Base-by-base conservation (phyloP, 2,113 vertebrate species). In the human (Homo sapiens) region DNA sequence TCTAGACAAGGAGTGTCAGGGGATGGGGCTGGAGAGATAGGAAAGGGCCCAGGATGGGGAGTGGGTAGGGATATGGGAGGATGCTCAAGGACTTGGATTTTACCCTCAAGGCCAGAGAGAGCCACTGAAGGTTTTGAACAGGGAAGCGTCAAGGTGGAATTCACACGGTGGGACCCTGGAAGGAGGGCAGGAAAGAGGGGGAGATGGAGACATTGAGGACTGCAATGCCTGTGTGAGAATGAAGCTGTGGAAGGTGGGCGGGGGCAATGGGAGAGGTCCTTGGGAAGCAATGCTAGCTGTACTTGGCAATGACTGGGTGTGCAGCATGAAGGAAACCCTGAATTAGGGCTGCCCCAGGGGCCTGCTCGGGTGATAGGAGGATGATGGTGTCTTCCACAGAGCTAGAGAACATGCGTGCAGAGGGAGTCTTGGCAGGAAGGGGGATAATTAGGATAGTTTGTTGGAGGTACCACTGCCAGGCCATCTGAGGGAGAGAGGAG, bases 191-290 rank as follows among this genome's bases (percentile, higher is more conserved):
- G 6, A 48, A 59, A 55, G 59, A 48, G 1, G 3, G 3, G 66
- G 52, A 76, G 27, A 22, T 38, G 76, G 48, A 45, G 72, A 17
- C 25, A 5, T 0, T n/a, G 75, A 72, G 70, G 73, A 18, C 45
- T 2, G 6, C 11, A 12, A 6, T 7, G 35, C n/a, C 5, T 0
- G 1, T 6, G 83, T 61, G 23, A 82, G 59, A 59, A 52, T 0
- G 1, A 30, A 30, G 20, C 2, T 23, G 8, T 30, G 43, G 40
- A 50, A 17, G 43, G 25, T 18, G 18, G 17, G 32, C 0, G 14
- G 76, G 48, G 25, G 27, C 83, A 8, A 30, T 6, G 25, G 50
- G 32, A 64, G 81, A 20, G 48, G 27, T 45, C 50, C 20, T 48
- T 1, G 2, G n/a, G 32, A 68, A 48, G 40, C 38, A 43, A 12